Base-by-base conservation (phyloP, 2,797 vertebrate species). In the Mus caroli region DNA sequence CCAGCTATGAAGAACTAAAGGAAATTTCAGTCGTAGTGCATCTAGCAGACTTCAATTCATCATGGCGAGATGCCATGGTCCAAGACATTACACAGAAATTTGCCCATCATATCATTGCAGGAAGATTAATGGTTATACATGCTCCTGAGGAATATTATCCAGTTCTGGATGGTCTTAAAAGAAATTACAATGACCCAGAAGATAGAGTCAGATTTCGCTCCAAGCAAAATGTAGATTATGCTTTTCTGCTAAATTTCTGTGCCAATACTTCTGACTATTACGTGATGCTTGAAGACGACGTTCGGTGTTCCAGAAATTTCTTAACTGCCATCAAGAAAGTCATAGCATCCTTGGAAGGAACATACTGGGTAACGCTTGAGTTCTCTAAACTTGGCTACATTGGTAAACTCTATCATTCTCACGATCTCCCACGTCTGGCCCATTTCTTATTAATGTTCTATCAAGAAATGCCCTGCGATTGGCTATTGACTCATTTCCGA, bases 381-480 rank as follows among this genome's bases (percentile, higher is more conserved):
- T 99, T 99, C 98, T 99, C 99, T 92, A 99, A 99, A 97, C 98
- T 99, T 96, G 99, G 99, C 10, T 99, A 99, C 98, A 99, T 99
- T 90, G 99, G 99, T 96, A 99, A 99, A 97, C 99, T 99, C 69
- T 99, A 99, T 98, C 99, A 99, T 97, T 99, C 99, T 87, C 99
- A 98, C 95, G 99, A 99, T 97, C 99, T 99, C 93, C 99, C 99
- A 3, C 99, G 99, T 5, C 97, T 99, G 97, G 99, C 99, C 28
- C 99, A 99, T 96, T 99, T 99, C 99, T 98, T 99, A 95, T 98
- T 99, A 98, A 99, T 99, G 99, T 99, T 99, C 98, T 99, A 99
- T 99, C 99, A 99, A 98, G 99, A 99, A 98, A 99, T 99, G 99
- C 99, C 99, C 98, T 99, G 99, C 0, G 99, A 99, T 96, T 99